Evolutionary conservation across 64 coral and sea anemone species (phyloP), one percentile per base, ranked within the genome.

Genomic region (Montipora capricornis): DNA sequence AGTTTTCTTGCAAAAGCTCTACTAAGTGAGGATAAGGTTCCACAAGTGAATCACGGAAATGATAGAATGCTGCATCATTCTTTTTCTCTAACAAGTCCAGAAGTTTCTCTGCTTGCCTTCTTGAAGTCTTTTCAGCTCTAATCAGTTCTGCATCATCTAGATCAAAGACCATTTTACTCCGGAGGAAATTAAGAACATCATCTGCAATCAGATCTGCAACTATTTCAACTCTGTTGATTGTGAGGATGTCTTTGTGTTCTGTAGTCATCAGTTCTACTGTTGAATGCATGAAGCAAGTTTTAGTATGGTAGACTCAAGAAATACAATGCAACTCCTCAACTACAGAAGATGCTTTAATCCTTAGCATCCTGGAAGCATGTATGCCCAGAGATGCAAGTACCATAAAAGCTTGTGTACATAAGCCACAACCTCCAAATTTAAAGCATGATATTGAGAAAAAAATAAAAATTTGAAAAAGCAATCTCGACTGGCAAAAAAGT

Each of bases 151-250:
- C 60, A 81, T 99, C 98, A 16, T 99, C 89, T 2, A 20, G 55
- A 88, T 99, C 98, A 94, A 99, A 99, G 8, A 99, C 95, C 79
- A 94, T 90, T 76, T 94, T 92, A 89, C 91, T 90, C 48, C 73
- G 95, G n/a, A 99, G 87, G 16, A 69, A 87, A 47, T 92, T 96
- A 2, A 99, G 79, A 14, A 99, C 92, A 89, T 99, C 98, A 51
- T 94, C 89, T 3, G 94, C 98, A n/a, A 99, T 87, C 1, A 99
- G 87, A 80, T 99, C 98, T 70, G 90, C 92, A 3, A 99, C 92
- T 47, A 99, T 99, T 74, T 96, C 89, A 0, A 96, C 95, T 71
- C 95, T 82, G 80, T 95, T 94, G 1, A 78, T 7, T 15, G 81
- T 94, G 0, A 99, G 75, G 59, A 81, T 80, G 19, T 78, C 75